Percentiles rank a stretch among this genome's conserved stretches.
Evolutionary conservation across 2,888 invertebrate species (phyloP).

Genomic region (Luperina nickerlii): DNA sequence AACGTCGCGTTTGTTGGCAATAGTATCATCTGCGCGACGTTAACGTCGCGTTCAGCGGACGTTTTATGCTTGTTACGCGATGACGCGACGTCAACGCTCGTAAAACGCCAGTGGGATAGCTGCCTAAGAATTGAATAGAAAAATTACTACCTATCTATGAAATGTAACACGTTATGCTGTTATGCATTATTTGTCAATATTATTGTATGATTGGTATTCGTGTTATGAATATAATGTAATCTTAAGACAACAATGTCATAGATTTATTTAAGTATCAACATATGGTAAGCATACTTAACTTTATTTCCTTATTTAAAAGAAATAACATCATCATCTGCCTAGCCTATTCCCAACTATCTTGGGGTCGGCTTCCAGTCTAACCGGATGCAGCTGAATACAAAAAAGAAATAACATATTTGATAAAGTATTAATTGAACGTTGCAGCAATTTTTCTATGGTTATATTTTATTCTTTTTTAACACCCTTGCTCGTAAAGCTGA

Average conservation of each 20-base stretch:
- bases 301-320: background rate
- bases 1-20: too few species aligned
- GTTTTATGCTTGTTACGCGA: too few species aligned
- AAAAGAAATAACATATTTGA: background rate
- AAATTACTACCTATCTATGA: background rate
- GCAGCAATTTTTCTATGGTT: background rate
- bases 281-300: conserved; percentile 1
- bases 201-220: conserved; percentile 7
- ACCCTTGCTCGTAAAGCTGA: too few species aligned
- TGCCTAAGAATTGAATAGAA: background rate
- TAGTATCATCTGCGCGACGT: too few species aligned
- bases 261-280: background rate
- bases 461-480: background rate
- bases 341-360: too few species aligned
- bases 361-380: too few species aligned
- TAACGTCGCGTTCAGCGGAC: too few species aligned
- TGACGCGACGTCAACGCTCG: too few species aligned
- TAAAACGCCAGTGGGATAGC: too few species aligned
- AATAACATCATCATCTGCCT: background rate
- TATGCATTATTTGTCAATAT: conserved; percentile 22
- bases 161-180: conserved; percentile 11
- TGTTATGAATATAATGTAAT: conserved; percentile 4
- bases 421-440: background rate
- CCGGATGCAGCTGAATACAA: too few species aligned
- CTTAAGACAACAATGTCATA: background rate